Evolutionary conservation across 2,888 invertebrate species (phyloP).

Genomic region (Teinopalpus imperialis): DNA sequence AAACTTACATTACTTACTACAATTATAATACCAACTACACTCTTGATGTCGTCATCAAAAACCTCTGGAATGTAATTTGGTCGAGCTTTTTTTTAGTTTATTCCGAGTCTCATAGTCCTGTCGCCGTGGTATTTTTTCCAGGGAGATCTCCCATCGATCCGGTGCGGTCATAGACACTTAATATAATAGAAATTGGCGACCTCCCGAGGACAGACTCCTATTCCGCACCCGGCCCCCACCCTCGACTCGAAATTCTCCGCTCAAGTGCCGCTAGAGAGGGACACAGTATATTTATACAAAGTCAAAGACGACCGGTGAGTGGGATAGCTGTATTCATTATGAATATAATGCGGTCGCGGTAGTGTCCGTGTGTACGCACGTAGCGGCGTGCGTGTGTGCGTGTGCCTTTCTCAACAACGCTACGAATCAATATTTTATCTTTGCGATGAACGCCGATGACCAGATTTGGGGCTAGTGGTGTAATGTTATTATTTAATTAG

Average conservation of each 20-base stretch:
- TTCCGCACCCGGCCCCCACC: conserved; percentile 70
- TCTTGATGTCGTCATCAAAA: too few species aligned
- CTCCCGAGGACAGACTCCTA: conserved; percentile 78
- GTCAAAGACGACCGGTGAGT: conserved; percentile 79
- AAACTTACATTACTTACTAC: too few species aligned
- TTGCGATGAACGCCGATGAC: conserved; percentile 58
- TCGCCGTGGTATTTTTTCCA: conserved; percentile 53
- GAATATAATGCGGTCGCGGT: conserved; percentile 78
- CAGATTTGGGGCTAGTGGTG: conserved; percentile 35
- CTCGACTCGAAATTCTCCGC: conserved; percentile 55
- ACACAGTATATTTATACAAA: conserved; percentile 81
- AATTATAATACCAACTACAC: too few species aligned
- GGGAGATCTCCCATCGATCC: conserved; percentile 66
- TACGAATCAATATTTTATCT: conserved; percentile 78
- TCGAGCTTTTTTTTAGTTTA: too few species aligned
- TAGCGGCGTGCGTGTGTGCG: conserved; percentile 53
- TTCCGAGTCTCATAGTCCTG: too few species aligned
- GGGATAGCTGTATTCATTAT: conserved; percentile 82
- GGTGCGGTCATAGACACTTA: conserved; percentile 73
- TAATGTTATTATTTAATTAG: background rate
- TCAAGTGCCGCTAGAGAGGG: conserved; percentile 65
- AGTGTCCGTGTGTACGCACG: conserved; percentile 74
- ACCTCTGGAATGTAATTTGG: too few species aligned
- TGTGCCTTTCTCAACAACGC: conserved; percentile 66
- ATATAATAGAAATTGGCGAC: conserved; percentile 81